These are phyloP conservation scores for Zelleria hepariella DNA, from an alignment of 2,888 invertebrate species.

Conservation along the genomic window DNA sequence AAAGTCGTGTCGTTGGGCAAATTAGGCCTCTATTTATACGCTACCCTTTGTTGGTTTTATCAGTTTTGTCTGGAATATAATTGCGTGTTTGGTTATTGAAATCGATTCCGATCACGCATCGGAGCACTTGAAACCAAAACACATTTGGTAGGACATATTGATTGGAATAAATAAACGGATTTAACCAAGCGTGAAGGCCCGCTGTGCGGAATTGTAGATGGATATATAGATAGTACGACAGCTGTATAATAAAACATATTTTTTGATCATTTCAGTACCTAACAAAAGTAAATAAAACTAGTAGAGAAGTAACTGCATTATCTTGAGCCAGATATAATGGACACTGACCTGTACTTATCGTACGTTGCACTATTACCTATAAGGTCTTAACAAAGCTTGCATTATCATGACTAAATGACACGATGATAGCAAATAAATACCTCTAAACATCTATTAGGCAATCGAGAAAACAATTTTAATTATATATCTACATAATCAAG, in stretches of 20 bases:
- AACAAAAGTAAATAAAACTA: too few relatives aligned
- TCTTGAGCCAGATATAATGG: not conserved
- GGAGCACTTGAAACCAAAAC: not conserved
- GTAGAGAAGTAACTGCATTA: not conserved
- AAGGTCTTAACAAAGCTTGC: not conserved
- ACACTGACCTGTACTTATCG: not conserved
- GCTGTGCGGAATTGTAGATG: too few relatives aligned
- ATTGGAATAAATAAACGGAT: too few relatives aligned
- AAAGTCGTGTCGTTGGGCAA: not conserved
- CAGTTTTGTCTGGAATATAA: not conserved
- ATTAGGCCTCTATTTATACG: not conserved
- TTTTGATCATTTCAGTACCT: too few relatives aligned
- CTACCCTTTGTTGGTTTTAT: not conserved
- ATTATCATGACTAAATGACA: not conserved
- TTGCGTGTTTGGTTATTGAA: too few relatives aligned
- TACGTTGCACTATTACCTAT: not conserved
- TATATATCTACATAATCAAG: too few relatives aligned
- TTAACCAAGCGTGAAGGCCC: too few relatives aligned
- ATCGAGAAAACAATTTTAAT: too few relatives aligned
- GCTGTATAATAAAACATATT: too few relatives aligned
- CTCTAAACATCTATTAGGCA: too few relatives aligned
- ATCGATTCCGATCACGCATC: not conserved
- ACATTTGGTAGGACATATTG: too few relatives aligned
- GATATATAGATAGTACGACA: too few relatives aligned
- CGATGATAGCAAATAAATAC: not conserved